These are phyloP conservation scores for Cheilosia variabilis DNA, from an alignment of 2,888 invertebrate species.

Conservation along the genomic window DNA sequence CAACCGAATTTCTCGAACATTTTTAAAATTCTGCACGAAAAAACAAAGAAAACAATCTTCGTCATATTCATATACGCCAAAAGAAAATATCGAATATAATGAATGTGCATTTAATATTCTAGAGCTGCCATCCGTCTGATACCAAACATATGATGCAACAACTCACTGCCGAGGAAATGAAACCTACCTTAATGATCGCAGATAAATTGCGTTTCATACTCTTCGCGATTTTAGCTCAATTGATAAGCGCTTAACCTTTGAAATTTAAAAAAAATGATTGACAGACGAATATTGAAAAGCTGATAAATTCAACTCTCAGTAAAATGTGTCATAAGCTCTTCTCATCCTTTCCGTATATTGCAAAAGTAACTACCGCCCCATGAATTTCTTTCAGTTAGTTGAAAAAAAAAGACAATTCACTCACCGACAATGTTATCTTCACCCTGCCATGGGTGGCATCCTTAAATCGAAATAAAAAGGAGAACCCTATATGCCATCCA, in stretches of 20 bases:
- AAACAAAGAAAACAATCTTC: too few relatives aligned
- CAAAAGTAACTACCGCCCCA: not conserved
- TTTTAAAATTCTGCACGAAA: too few relatives aligned
- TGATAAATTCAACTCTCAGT: not conserved
- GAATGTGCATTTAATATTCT: too few relatives aligned
- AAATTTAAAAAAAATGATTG: not conserved
- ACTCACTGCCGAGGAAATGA: not conserved
- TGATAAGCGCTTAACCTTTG: not conserved
- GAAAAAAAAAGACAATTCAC: not conserved
- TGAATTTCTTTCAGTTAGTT: too few relatives aligned
- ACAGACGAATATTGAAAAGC: not conserved
- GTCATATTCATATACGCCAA: too few relatives aligned
- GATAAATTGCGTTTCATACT: too few relatives aligned
- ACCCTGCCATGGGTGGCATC: conserved; percentile 12
- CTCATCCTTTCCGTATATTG: not conserved
- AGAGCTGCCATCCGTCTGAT: too few relatives aligned
- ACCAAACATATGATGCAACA: not conserved
- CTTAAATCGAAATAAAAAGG: conserved; percentile 41
- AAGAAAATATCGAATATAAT: too few relatives aligned
- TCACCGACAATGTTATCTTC: not conserved
- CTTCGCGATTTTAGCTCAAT: not conserved
- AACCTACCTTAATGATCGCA: not conserved
- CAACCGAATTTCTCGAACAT: too few relatives aligned
- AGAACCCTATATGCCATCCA: conserved; percentile 26
- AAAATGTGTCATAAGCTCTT: not conserved